Conservation (phyloP, 2,797 vertebrate genomes). For the Chelon labrosus region DNA sequence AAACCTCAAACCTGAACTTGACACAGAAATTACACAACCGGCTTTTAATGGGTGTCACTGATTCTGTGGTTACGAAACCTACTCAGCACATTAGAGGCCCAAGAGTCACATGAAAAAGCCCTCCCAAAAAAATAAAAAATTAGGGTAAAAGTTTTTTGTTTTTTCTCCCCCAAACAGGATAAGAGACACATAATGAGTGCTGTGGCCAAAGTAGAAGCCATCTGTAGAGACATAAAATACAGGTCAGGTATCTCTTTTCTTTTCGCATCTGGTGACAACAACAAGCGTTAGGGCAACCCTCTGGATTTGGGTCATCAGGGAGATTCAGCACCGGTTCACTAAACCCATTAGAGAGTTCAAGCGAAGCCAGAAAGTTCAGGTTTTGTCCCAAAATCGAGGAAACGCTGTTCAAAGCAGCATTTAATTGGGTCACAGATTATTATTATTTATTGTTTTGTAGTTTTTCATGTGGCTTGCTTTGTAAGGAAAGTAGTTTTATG, state of each 20-base stretch:
- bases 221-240: conserved; percentile 18
- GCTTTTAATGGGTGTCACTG: conserved; percentile 42
- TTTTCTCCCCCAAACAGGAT: conserved; percentile 15
- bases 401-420: too few relatives aligned
- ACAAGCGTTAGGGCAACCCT: neutral
- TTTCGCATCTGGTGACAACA: conserved; percentile 21
- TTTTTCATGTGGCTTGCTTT: too few relatives aligned
- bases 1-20: conserved; percentile 36
- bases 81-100: conserved; percentile 43
- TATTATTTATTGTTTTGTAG: too few relatives aligned
- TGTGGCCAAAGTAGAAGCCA: conserved; percentile 6
- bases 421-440: too few relatives aligned
- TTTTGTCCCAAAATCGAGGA: too few relatives aligned
- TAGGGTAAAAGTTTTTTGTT: conserved; percentile 13
- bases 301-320: conserved; percentile 32
- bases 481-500: too few relatives aligned
- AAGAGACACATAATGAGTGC: too few relatives aligned
- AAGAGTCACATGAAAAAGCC: conserved; percentile 22
- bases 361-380: neutral
- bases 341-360: neutral
- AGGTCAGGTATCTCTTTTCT: conserved; percentile 20
- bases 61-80: conserved; percentile 46
- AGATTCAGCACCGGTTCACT: conserved; percentile 3
- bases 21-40: conserved; percentile 56
- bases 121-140: conserved; percentile 1